phyloP scores from a whole-genome alignment of 2,797 vertebrate species.

The Liasis olivaceus region DNA sequence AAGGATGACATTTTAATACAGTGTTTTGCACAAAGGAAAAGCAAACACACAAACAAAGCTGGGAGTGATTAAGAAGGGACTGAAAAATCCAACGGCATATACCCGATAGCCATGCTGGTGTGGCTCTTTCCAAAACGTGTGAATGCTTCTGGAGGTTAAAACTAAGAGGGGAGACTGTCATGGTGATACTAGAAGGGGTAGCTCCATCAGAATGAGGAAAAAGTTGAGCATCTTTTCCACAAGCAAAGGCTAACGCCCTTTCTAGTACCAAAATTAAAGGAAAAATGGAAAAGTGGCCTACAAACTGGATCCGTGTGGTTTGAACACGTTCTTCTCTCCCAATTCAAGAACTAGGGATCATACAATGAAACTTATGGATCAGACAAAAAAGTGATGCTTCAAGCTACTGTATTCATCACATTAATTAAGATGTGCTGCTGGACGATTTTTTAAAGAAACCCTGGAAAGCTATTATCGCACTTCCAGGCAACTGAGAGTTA shows the following conservation, averaged over 20 bases:
- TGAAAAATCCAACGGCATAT: neutral
- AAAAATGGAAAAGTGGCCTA: neutral
- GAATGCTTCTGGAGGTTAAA: too few relatives aligned
- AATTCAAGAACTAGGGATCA: neutral
- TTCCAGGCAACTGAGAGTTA: neutral
- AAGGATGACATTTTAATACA: neutral
- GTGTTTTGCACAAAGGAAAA: neutral
- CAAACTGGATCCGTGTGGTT: neutral
- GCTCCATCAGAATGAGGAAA: neutral
- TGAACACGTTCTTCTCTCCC: neutral
- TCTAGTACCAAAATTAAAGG: neutral
- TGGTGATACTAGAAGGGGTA: neutral
- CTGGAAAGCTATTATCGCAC: neutral
- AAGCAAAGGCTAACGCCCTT: too few relatives aligned
- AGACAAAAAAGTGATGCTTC: neutral
- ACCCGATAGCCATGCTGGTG: neutral
- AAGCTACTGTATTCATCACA: too few relatives aligned
- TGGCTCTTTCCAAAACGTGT: neutral
- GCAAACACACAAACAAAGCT: neutral
- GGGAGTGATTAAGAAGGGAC: neutral
- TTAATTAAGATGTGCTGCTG: neutral
- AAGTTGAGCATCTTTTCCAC: neutral
- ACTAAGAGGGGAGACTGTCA: neutral
- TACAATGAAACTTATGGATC: too few relatives aligned
- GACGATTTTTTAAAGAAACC: too few relatives aligned